Conservation (phyloP, 2,113 vertebrate genomes). For the Trogon surrucura region DNA sequence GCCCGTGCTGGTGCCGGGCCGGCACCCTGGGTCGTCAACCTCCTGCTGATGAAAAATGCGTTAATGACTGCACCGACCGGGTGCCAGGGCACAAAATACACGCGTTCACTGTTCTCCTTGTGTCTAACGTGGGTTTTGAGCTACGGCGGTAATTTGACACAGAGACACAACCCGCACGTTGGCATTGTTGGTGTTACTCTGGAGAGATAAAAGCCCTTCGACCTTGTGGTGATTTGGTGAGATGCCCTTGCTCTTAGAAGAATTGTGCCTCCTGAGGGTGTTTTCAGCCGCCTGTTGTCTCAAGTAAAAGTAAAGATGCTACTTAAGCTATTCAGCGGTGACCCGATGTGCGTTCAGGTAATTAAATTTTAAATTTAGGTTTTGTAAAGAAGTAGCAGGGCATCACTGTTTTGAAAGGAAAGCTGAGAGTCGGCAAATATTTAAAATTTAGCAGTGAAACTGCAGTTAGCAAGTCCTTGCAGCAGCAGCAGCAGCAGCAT, state of each 20-base stretch:
- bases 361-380: not conserved
- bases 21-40: not conserved
- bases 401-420: not conserved
- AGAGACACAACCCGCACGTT: fast-evolving
- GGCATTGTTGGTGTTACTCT: no score
- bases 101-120: fast-evolving
- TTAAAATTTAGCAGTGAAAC: not conserved
- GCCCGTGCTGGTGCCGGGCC: not conserved
- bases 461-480: not conserved
- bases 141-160: not conserved
- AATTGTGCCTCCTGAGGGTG: no score
- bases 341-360: not conserved
- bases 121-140: not conserved
- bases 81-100: not conserved
- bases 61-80: not conserved
- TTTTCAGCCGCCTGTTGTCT: not conserved
- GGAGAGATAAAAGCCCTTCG: no score
- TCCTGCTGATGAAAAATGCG: not conserved
- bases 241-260: no score
- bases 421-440: not conserved
- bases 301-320: not conserved
- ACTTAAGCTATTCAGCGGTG: not conserved
- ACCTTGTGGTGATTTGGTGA: no score
- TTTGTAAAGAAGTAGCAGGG: not conserved
- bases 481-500: not conserved